Conservation (phyloP, 1,140 invertebrate species). For the Linepithema humile region DNA sequence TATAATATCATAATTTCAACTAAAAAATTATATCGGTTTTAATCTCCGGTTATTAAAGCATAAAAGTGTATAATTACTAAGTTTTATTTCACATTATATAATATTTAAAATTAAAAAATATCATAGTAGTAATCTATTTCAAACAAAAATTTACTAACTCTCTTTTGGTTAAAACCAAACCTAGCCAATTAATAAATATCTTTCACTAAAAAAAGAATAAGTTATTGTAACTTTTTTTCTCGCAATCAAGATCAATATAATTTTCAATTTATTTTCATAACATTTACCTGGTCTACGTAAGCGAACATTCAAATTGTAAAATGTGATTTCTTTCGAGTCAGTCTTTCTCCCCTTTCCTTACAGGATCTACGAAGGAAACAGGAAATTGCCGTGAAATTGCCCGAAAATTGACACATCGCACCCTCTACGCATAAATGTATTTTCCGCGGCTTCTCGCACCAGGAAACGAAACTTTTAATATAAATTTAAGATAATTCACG, state of each 20-base stretch:
- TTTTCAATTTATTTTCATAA: background rate
- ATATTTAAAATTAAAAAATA: background rate
- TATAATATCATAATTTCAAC: background rate
- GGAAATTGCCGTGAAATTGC: slow-evolving; percentile 82
- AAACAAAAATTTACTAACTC: too few relatives aligned
- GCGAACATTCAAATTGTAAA: slow-evolving; percentile 49
- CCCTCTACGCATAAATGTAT: slow-evolving; percentile 54
- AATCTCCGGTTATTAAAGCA: background rate
- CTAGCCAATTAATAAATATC: too few relatives aligned
- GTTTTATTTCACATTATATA: too few relatives aligned
- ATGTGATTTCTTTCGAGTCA: slow-evolving; percentile 17
- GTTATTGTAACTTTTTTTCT: too few relatives aligned
- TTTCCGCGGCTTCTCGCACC: slow-evolving; percentile 32
- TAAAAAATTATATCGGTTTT: background rate
- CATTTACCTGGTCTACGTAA: background rate
- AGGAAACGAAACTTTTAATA: slow-evolving; percentile 42
- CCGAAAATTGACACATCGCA: slow-evolving; percentile 74
- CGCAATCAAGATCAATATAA: background rate
- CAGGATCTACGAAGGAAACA: slow-evolving; percentile 63
- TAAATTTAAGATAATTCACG: slow-evolving; percentile 47
- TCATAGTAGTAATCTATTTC: too few relatives aligned
- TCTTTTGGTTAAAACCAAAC: too few relatives aligned
- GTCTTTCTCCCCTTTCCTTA: slow-evolving; percentile 41
- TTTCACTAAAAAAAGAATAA: too few relatives aligned
- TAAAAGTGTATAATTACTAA: too few relatives aligned